Evolutionary conservation across 2,797 vertebrate species (phyloP).

Genomic region (Merluccius polli): DNA sequence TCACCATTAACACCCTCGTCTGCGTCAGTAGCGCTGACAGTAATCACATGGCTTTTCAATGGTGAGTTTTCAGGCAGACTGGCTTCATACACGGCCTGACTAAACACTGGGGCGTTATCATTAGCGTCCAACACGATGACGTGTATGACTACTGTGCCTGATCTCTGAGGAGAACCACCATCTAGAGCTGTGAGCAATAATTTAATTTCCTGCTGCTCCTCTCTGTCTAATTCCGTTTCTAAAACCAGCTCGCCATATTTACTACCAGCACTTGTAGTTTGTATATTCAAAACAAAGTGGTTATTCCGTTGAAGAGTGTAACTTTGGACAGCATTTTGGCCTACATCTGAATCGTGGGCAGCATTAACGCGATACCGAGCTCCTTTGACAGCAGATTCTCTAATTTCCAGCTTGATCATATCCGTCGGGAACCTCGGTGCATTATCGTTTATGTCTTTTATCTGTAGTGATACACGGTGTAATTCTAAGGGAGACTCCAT

Average conservation of each 20-base stretch:
- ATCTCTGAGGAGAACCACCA: slow-evolving; percentile 63
- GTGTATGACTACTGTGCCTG: slow-evolving; percentile 54
- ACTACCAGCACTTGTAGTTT: slow-evolving; percentile 19
- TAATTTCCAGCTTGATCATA: slow-evolving; percentile 59
- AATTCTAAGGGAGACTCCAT: slow-evolving; percentile 71
- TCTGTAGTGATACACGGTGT: slow-evolving; percentile 57
- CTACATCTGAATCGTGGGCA: slow-evolving; percentile 59
- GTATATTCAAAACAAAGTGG: slow-evolving; percentile 47
- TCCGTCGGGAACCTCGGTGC: slow-evolving; percentile 62
- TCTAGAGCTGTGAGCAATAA: slow-evolving; percentile 58
- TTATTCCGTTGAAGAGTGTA: slow-evolving; percentile 61
- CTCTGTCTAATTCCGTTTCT: slow-evolving; percentile 61
- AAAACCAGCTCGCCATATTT: slow-evolving; percentile 57
- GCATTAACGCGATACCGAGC: slow-evolving; percentile 51
- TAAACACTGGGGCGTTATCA: too few species aligned
- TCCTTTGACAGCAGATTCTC: slow-evolving; percentile 34
- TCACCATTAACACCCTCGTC: slow-evolving; percentile 62
- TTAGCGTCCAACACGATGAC: slow-evolving; percentile 64
- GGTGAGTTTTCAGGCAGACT: slow-evolving; percentile 51
- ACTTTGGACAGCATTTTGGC: slow-evolving; percentile 53
- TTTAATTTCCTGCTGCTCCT: slow-evolving; percentile 37
- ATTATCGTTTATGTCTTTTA: slow-evolving; percentile 77
- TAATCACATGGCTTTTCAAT: slow-evolving; percentile 33
- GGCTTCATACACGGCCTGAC: slow-evolving; percentile 50
- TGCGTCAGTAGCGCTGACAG: slow-evolving; percentile 53